phyloP scores from a whole-genome alignment of 2,113 vertebrate species.

The Gallinago jamesoni region DNA sequence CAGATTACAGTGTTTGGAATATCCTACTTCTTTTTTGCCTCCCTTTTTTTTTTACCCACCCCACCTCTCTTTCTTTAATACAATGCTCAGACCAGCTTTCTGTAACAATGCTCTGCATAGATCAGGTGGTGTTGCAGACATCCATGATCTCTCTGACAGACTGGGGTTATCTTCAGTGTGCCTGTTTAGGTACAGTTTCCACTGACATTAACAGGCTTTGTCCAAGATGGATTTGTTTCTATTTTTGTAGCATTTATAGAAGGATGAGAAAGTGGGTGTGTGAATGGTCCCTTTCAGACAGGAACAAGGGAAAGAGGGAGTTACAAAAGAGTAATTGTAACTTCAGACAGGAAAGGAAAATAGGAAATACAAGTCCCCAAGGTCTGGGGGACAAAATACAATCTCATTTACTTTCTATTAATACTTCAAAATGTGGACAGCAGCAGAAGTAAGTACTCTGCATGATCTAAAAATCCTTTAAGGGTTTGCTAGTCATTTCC shows the following conservation, averaged over 20 bases:
- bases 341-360: background rate
- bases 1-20: background rate
- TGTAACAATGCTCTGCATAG: background rate
- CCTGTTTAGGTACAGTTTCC: background rate
- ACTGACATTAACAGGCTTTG: background rate
- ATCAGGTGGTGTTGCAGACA: background rate
- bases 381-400: background rate
- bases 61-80: background rate
- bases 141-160: background rate
- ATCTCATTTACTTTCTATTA: background rate
- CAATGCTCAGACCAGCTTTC: background rate
- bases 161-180: background rate
- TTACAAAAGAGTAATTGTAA: background rate
- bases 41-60: background rate
- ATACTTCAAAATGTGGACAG: background rate
- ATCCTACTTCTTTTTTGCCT: background rate
- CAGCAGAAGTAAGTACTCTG: background rate
- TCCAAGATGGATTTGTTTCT: background rate
- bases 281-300: background rate
- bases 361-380: background rate
- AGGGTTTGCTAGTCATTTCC: background rate
- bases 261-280: background rate
- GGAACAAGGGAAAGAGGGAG: background rate
- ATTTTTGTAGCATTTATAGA: background rate
- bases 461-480: background rate